Conservation (phyloP, 1,140 invertebrate species). For the Nasonia longicornis region DNA sequence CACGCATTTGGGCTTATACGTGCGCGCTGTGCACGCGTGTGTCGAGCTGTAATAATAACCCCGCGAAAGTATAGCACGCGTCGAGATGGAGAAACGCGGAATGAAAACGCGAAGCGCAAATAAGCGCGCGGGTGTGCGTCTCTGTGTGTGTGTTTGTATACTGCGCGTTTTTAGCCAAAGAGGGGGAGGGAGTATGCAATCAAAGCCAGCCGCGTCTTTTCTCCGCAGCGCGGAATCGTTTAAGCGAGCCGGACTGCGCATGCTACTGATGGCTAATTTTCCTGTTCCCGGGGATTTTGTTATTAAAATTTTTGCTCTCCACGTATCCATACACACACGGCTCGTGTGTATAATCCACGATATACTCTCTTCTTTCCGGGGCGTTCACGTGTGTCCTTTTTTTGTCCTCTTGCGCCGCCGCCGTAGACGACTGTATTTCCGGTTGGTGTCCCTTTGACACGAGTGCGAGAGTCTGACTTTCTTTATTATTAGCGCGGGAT, state of each 20-base stretch:
- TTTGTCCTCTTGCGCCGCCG: not conserved
- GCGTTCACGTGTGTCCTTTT: not conserved
- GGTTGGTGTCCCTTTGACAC: slow-evolving; percentile 32
- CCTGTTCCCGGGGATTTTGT: slow-evolving; percentile 54
- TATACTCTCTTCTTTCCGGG: not conserved
- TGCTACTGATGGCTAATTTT: slow-evolving; percentile 64
- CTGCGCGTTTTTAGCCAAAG: not conserved
- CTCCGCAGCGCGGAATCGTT: slow-evolving; percentile 35
- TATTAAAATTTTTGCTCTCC: slow-evolving; percentile 56
- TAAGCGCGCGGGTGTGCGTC: not conserved
- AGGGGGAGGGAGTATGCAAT: not conserved
- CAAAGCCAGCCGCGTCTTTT: slow-evolving; percentile 35
- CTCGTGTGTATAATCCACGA: not conserved
- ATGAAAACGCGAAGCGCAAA: slow-evolving; percentile 21
- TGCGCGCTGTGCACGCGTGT: not conserved
- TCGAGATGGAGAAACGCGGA: slow-evolving; percentile 6
- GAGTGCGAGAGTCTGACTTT: not conserved
- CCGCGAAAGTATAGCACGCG: not conserved
- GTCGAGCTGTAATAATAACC: slow-evolving; percentile 47
- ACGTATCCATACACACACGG: not conserved
- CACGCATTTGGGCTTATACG: not conserved
- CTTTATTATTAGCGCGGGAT: slow-evolving; percentile 28
- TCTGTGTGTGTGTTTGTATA: not conserved
- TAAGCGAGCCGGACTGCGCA: slow-evolving; percentile 45
- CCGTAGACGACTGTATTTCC: slow-evolving; percentile 34